Percentiles rank a stretch among this genome's conserved stretches.
Evolutionary conservation across 2,113 vertebrate genomes (phyloP).

Genomic region (Burhinus oedicnemus): DNA sequence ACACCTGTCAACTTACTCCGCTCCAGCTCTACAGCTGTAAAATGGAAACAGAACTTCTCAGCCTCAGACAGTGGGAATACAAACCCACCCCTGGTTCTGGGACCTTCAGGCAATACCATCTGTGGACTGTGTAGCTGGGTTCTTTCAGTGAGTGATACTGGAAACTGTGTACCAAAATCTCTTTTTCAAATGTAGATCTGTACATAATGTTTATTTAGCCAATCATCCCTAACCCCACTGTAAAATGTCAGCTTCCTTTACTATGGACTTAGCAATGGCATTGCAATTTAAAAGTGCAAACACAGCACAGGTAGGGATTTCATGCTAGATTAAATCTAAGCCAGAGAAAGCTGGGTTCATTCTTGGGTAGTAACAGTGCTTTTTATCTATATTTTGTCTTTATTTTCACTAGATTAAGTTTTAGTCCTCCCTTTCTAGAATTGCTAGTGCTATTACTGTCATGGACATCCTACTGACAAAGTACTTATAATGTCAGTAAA

Average conservation of each 20-base stretch:
- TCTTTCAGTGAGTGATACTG: background rate
- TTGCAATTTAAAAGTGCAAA: background rate
- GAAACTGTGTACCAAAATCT: background rate
- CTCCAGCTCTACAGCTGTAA: background rate
- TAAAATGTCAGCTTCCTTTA: background rate
- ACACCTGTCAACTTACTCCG: background rate
- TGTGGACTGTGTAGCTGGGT: background rate
- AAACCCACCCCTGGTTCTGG: background rate
- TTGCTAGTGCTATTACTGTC: background rate
- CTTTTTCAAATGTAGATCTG: background rate
- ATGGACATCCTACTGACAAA: background rate
- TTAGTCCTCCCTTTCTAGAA: background rate
- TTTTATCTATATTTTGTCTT: background rate
- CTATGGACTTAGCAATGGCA: background rate
- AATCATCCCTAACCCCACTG: background rate
- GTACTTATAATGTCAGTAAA: background rate
- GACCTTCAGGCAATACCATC: background rate
- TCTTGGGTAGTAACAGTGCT: background rate
- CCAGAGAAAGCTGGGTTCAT: background rate
- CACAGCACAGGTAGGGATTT: background rate
- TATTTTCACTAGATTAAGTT: background rate
- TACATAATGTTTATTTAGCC: background rate
- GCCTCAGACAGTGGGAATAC: background rate
- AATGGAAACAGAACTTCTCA: background rate
- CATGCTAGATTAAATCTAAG: background rate